Base-by-base conservation (phyloP, 2,113 vertebrate species). In the Odontesthes bonariensis region DNA sequence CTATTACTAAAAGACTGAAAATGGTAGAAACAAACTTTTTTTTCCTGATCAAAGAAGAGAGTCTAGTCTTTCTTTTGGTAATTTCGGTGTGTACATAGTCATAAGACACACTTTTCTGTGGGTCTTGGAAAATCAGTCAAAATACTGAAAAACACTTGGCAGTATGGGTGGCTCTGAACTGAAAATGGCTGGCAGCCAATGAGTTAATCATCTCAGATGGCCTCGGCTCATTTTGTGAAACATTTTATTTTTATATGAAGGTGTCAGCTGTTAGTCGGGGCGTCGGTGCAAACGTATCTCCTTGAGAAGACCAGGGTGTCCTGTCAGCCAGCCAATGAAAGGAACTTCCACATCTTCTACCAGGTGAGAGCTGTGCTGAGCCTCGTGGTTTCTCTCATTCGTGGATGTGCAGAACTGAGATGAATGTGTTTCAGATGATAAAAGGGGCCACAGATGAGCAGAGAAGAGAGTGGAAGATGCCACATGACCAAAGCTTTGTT, bases 321-420 rank as follows among this genome's bases (percentile, higher is more conserved):
- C 64, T 94, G 91, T 79, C 97, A 99, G 84, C 95, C 96, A 0
- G 87, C 93, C 19, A 91, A 20, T 8, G 98, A 99, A 83, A 97
- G 97, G 85, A 99, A 99, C 90, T 99, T 99, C 70, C 98, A 99
- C 86, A 96, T 99, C 79, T 99, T 99, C 86, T 99, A 99, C 79
- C 97, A 99, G 96, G 98, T 96, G 40, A 87, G 74, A n/a, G 20
- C 40, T 23, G 3, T 19, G 1, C 16, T 16, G 23, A 49, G 51
- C 20, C 13, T 58, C 13, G 20, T 2, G 13, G 3, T 0, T 44
- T 17, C 49, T 62, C 54, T 14, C 10, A 17, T 46, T 5, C 10
- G 55, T 2, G 20, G 12, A 14, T 10, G 22, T 0, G n/a, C 1
- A 49, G 20, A 47, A 23, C 42, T 56, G 53, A 67, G 32, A 44